Conservation (phyloP, 2,113 vertebrate genomes). For the Lycaon pictus region DNA sequence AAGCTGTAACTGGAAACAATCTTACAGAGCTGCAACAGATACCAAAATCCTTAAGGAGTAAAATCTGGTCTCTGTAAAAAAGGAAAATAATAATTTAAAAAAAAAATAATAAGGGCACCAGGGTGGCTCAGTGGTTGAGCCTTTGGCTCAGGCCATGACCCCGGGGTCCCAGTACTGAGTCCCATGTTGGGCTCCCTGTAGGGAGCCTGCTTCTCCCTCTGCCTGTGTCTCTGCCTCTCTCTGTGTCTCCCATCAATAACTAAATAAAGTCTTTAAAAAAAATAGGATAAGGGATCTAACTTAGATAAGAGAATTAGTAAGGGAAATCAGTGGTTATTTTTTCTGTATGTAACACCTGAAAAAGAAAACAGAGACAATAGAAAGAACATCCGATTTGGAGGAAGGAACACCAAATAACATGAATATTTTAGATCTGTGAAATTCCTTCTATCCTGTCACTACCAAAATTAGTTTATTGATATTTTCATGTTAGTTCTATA, state of each 20-base stretch:
- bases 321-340: not conserved
- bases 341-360: not conserved
- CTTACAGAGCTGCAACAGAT: not conserved
- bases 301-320: not conserved
- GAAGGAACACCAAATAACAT: not conserved
- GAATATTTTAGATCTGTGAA: not conserved
- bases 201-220: too few relatives aligned
- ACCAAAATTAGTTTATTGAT: not conserved
- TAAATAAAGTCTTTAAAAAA: not conserved
- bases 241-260: too few relatives aligned
- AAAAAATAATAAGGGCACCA: too few relatives aligned
- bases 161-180: too few relatives aligned
- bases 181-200: too few relatives aligned
- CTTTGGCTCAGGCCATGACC: too few relatives aligned
- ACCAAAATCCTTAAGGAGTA: not conserved
- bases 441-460: not conserved
- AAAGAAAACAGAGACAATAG: not conserved
- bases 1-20: not conserved
- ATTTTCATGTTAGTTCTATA: not conserved
- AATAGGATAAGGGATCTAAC: not conserved
- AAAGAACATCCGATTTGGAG: not conserved
- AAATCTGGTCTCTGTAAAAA: constrained; percentile 8
- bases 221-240: too few relatives aligned
- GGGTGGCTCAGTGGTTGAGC: too few relatives aligned
- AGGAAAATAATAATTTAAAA: not conserved